Evolutionary conservation across 1,140 invertebrate genomes (phyloP).

Genomic region (Drosophila paulistorum): DNA sequence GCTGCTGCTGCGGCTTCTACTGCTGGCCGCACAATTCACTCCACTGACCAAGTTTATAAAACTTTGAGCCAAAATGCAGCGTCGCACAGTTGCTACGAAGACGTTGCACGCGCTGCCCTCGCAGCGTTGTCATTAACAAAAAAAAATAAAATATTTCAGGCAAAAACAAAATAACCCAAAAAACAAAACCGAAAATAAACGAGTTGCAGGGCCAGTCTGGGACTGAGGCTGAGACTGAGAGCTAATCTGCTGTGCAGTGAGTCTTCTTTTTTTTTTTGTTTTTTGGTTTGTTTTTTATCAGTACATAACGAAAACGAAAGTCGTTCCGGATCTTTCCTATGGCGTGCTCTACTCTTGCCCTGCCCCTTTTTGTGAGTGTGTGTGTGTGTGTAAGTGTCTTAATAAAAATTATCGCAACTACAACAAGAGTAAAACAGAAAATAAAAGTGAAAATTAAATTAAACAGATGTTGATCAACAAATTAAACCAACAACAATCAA

Average conservation of each 20-base stretch:
- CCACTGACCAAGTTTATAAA: constrained; percentile 79
- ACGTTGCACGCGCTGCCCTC: constrained; percentile 72
- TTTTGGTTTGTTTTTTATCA: constrained; percentile 50
- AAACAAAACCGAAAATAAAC: constrained; percentile 42
- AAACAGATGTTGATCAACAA: constrained; percentile 13
- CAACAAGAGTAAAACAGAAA: constrained; percentile 35
- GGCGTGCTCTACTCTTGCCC: constrained; percentile 20
- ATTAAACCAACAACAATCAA: constrained; percentile 1
- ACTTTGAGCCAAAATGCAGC: constrained; percentile 80
- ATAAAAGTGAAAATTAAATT: constrained; percentile 46
- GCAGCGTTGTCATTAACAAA: constrained; percentile 26
- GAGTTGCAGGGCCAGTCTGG: constrained; percentile 65
- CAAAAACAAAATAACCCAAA: constrained; percentile 26
- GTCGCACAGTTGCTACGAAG: constrained; percentile 74
- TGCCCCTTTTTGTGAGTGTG: background rate
- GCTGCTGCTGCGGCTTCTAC: constrained; percentile 21
- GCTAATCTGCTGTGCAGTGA: constrained; percentile 68
- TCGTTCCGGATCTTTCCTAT: constrained; percentile 56
- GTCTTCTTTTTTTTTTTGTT: constrained; percentile 16
- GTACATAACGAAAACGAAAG: constrained; percentile 75
- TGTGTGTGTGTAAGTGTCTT: constrained; percentile 37
- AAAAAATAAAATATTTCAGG: constrained; percentile 46
- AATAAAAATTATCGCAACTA: constrained; percentile 64
- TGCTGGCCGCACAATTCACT: constrained; percentile 41
- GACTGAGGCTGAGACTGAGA: constrained; percentile 16